Conservation (phyloP, 2,113 vertebrate species). For the Balaeniceps rex region DNA sequence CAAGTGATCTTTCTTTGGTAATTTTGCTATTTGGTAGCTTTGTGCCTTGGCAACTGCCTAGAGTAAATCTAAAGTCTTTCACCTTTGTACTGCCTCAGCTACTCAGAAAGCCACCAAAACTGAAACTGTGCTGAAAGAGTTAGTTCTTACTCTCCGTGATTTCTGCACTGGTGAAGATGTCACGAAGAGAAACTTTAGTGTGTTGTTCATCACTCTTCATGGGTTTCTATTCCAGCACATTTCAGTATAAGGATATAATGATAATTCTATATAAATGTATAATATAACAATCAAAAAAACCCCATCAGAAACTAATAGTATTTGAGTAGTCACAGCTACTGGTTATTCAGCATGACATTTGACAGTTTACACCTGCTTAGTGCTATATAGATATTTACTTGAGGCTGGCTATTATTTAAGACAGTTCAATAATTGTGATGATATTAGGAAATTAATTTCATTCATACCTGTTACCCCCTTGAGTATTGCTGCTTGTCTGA, state of each 20-base stretch:
- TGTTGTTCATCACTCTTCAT: neutral
- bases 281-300: neutral
- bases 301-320: neutral
- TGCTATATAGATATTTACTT: neutral
- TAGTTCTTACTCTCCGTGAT: neutral
- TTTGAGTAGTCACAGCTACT: neutral
- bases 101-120: neutral
- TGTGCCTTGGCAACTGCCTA: neutral
- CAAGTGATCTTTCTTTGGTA: neutral
- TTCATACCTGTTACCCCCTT: neutral
- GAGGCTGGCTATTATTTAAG: neutral
- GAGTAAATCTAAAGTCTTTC: neutral
- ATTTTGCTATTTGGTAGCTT: neutral
- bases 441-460: neutral
- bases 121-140: neutral
- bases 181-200: neutral
- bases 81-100: neutral
- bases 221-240: neutral
- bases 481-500: neutral
- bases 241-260: neutral
- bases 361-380: neutral
- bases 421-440: neutral
- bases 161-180: neutral
- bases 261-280: neutral
- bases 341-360: neutral